phyloP scores from a whole-genome alignment of 2,888 invertebrate genomes.

The Arge pagana region DNA sequence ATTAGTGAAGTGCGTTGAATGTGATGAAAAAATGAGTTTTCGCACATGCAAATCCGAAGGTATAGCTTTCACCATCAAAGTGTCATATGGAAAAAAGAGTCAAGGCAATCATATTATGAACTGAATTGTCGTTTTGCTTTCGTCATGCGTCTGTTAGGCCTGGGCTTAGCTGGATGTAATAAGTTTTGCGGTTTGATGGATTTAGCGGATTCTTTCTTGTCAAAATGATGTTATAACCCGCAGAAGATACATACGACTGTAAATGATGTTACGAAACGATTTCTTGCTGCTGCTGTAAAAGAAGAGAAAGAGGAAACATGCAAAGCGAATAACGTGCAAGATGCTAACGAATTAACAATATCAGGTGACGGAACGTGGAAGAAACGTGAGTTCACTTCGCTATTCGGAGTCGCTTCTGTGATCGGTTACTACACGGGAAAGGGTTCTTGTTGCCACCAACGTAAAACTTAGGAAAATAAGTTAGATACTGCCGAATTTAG shows the following conservation, averaged over 20 bases:
- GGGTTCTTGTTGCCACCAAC: slow-evolving; percentile 29
- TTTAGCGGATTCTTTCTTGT: slow-evolving; percentile 31
- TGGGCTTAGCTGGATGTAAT: slow-evolving; percentile 29
- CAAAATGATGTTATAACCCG: slow-evolving; percentile 28
- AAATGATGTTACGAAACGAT: slow-evolving; percentile 23
- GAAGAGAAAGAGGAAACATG: slow-evolving; percentile 28
- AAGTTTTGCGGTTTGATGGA: slow-evolving; percentile 34
- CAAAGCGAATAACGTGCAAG: slow-evolving; percentile 9
- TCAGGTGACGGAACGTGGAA: slow-evolving; percentile 26
- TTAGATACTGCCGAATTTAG: slow-evolving; percentile 28
- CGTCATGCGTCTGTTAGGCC: slow-evolving; percentile 32
- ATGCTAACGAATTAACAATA: slow-evolving; percentile 23
- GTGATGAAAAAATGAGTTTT: slow-evolving; percentile 30
- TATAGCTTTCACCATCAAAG: slow-evolving; percentile 28
- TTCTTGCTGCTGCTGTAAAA: slow-evolving; percentile 26
- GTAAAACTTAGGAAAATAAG: slow-evolving; percentile 29
- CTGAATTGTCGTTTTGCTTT: slow-evolving; percentile 26
- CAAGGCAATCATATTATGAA: too few species aligned
- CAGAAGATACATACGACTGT: slow-evolving; percentile 24
- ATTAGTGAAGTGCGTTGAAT: slow-evolving; percentile 32
- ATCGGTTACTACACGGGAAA: slow-evolving; percentile 29
- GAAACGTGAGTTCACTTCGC: slow-evolving; percentile 25
- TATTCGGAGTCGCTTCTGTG: slow-evolving; percentile 28
- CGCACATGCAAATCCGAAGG: slow-evolving; percentile 28
- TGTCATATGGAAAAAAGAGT: slow-evolving; percentile 28